phyloP scores from a whole-genome alignment of 2,888 invertebrate genomes.

The Chrysina gloriosa region DNA sequence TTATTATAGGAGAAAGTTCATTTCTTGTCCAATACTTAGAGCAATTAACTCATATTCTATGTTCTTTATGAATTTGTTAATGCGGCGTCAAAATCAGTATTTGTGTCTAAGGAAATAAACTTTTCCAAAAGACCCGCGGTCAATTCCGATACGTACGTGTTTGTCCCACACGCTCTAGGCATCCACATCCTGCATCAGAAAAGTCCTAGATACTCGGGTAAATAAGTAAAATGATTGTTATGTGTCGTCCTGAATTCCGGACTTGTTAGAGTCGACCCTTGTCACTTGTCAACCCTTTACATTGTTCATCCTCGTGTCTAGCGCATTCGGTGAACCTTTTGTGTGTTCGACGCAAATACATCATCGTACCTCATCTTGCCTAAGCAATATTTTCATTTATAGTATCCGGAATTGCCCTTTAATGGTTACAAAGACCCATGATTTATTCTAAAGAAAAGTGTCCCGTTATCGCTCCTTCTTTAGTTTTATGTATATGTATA shows the following conservation, averaged over 20 bases:
- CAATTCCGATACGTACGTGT: constrained; percentile 25
- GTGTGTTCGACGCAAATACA: constrained; percentile 22
- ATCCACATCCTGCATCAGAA: constrained; percentile 12
- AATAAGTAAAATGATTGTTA: constrained; percentile 45
- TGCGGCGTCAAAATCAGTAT: background rate
- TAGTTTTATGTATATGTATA: background rate
- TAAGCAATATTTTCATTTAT: constrained; percentile 29
- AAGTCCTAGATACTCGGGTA: constrained; percentile 38
- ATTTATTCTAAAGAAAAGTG: constrained; percentile 19
- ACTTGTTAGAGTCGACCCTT: constrained; percentile 45
- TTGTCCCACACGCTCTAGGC: constrained; percentile 2
- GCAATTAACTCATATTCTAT: too few species aligned
- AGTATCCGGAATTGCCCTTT: constrained; percentile 25
- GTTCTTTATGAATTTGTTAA: too few species aligned
- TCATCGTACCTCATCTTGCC: constrained; percentile 7
- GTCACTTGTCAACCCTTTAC: constrained; percentile 44
- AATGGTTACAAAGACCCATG: constrained; percentile 21
- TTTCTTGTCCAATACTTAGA: too few species aligned
- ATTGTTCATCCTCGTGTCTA: constrained; percentile 35
- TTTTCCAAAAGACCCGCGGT: constrained; percentile 27
- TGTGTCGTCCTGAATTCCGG: constrained; percentile 43
- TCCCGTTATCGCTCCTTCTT: background rate
- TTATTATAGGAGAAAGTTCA: too few species aligned
- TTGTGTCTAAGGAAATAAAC: constrained; percentile 28
- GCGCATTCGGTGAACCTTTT: constrained; percentile 26